Conservation (phyloP, 2,797 vertebrate genomes). For the Acanthopagrus latus region DNA sequence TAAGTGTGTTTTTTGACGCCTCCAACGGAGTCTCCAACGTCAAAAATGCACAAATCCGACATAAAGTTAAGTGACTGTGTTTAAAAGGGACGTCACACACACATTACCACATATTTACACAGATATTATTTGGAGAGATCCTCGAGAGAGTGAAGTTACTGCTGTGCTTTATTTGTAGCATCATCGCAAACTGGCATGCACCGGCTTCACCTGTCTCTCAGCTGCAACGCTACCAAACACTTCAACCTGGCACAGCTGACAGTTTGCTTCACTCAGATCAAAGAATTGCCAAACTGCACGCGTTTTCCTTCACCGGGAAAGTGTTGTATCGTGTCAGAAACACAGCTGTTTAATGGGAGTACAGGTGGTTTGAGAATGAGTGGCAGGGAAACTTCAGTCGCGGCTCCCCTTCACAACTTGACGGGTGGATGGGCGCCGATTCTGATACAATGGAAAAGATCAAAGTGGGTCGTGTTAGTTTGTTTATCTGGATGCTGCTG, state of each 20-base stretch:
- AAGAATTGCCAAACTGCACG: slow-evolving; percentile 49
- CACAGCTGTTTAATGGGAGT: slow-evolving; percentile 44
- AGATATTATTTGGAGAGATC: background rate
- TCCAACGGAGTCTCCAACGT: background rate
- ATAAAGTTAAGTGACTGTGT: background rate
- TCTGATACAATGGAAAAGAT: slow-evolving; percentile 28
- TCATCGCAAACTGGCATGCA: slow-evolving; percentile 7
- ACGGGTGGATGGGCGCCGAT: slow-evolving; percentile 25
- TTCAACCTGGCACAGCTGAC: slow-evolving; percentile 44
- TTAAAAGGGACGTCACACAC: background rate
- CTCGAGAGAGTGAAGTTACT: background rate
- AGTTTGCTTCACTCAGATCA: slow-evolving; percentile 54
- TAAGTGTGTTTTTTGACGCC: too few relatives aligned
- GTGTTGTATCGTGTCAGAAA: slow-evolving; percentile 44
- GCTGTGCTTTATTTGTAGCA: slow-evolving; percentile 18
- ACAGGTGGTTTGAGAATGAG: slow-evolving; percentile 41
- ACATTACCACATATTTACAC: background rate
- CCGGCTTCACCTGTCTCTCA: slow-evolving; percentile 45
- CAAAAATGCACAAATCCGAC: background rate
- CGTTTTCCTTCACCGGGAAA: slow-evolving; percentile 37
- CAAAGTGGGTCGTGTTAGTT: slow-evolving; percentile 28
- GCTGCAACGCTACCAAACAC: slow-evolving; percentile 34
- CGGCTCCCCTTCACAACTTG: slow-evolving; percentile 40
- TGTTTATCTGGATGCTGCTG: background rate
- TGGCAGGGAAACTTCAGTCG: slow-evolving; percentile 46